phyloP scores from a whole-genome alignment of 2,888 invertebrate species.

The Dryobota labecula region DNA sequence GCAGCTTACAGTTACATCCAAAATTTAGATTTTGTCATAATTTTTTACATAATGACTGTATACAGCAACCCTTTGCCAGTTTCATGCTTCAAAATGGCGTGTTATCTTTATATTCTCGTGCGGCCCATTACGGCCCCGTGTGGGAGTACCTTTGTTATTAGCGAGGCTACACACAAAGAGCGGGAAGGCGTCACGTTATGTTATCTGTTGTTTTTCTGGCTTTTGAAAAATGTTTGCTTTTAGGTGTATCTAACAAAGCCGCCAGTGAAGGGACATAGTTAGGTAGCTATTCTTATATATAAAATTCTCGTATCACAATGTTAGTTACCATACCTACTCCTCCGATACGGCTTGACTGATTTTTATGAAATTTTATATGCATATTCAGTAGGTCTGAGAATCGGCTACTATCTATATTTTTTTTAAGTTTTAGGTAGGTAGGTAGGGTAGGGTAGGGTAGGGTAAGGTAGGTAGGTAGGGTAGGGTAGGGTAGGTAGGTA shows the following conservation, averaged over 20 bases:
- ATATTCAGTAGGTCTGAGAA: too few relatives aligned
- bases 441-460: too few relatives aligned
- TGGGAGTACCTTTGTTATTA: conserved; percentile 48
- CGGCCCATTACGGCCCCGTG: conserved; percentile 32
- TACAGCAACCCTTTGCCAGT: conserved; percentile 32
- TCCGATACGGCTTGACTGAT: too few relatives aligned
- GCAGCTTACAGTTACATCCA: conserved; percentile 8
- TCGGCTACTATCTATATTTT: too few relatives aligned
- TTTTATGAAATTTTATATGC: too few relatives aligned
- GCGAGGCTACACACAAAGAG: conserved; percentile 20
- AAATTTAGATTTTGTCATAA: conserved; percentile 37
- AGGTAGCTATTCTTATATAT: too few relatives aligned
- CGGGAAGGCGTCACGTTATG: not conserved
- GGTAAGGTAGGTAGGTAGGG: too few relatives aligned
- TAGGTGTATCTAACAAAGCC: not conserved
- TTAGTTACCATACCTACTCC: too few relatives aligned
- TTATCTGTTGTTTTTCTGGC: conserved; percentile 24
- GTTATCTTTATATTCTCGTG: conserved; percentile 45
- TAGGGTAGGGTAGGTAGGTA: too few relatives aligned
- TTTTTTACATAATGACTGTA: conserved; percentile 40
- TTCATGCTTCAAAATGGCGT: conserved; percentile 39
- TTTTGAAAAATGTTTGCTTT: conserved; percentile 33
- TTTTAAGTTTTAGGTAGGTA: too few relatives aligned
- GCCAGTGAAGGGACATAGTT: not conserved
- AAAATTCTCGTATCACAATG: too few relatives aligned